Evolutionary conservation across 2,888 invertebrate genomes (phyloP).

Genomic region (Saturnia japonica): DNA sequence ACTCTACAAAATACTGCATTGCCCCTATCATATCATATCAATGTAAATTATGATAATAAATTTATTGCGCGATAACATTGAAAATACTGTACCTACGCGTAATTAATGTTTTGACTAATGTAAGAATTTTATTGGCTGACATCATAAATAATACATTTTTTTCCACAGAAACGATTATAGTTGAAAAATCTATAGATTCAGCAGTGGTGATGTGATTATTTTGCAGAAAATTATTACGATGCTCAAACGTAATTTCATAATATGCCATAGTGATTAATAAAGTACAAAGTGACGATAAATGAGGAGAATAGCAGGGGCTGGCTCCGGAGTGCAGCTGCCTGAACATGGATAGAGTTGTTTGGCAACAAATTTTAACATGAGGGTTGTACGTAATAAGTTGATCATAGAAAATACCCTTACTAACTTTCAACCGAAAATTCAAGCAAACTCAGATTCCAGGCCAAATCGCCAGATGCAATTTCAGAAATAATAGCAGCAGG

Average conservation of each 20-base stretch:
- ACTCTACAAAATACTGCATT: slow-evolving; percentile 71
- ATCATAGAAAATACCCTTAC: too few species aligned
- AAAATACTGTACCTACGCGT: slow-evolving; percentile 2
- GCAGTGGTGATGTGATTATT: neutral
- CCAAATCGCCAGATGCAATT: too few species aligned
- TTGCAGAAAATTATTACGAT: neutral
- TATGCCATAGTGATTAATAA: neutral
- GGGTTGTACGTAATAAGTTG: too few species aligned
- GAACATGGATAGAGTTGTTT: too few species aligned
- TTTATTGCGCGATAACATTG: slow-evolving; percentile 23
- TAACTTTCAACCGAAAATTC: too few species aligned
- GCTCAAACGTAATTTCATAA: neutral
- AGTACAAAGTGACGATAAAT: neutral
- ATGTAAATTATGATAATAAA: slow-evolving; percentile 26
- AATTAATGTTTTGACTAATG: slow-evolving; percentile 15
- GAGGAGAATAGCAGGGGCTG: too few species aligned
- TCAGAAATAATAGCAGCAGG: too few species aligned
- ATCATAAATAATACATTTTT: neutral
- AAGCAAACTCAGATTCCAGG: too few species aligned
- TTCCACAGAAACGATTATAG: neutral
- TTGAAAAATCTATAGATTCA: neutral
- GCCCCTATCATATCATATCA: slow-evolving; percentile 57
- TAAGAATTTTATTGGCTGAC: neutral
- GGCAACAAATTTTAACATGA: too few species aligned
- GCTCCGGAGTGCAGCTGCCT: too few species aligned